These are phyloP conservation scores for Chrysomallon squamiferum DNA, from an alignment of 1,140 invertebrate genomes.

Conservation along the genomic window DNA sequence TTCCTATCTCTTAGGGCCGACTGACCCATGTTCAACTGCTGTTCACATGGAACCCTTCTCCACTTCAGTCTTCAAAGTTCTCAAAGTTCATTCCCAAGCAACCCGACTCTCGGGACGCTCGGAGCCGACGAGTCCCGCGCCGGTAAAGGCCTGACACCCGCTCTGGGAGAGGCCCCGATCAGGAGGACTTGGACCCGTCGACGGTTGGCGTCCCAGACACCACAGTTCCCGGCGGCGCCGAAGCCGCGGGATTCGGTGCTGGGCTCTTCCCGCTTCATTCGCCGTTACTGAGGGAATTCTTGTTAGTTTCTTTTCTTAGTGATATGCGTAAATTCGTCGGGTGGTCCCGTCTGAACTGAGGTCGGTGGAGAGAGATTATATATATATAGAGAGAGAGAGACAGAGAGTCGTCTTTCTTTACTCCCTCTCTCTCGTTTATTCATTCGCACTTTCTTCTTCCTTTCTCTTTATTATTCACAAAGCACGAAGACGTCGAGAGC, in stretches of 20 bases:
- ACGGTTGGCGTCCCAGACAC: slow-evolving; percentile 68
- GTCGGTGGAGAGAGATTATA: slow-evolving; percentile 63
- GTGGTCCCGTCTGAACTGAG: slow-evolving; percentile 76
- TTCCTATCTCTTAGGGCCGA: slow-evolving; percentile 72
- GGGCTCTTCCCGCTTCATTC: slow-evolving; percentile 83
- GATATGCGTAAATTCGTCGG: slow-evolving; percentile 88
- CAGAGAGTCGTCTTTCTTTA: no score
- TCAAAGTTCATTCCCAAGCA: slow-evolving; percentile 86
- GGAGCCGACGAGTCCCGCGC: slow-evolving; percentile 63
- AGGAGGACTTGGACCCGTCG: slow-evolving; percentile 70
- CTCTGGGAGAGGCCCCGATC: slow-evolving; percentile 72
- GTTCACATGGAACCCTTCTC: slow-evolving; percentile 88
- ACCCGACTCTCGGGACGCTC: slow-evolving; percentile 77
- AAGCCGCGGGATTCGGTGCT: slow-evolving; percentile 70
- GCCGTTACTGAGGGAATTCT: slow-evolving; percentile 87
- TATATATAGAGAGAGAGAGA: no score
- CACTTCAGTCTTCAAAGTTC: slow-evolving; percentile 85
- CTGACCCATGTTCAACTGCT: slow-evolving; percentile 88
- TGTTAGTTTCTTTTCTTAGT: slow-evolving; percentile 91
- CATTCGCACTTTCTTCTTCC: no score
- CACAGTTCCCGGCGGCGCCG: slow-evolving; percentile 69
- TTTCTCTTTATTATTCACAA: no score
- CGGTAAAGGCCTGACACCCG: slow-evolving; percentile 76
- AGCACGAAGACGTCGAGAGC: no score
- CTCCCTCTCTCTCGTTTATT: no score